Percentiles rank a stretch among this genome's conserved stretches.
Conservation (phyloP, 2,797 vertebrate genomes). For the Momotus momota region DNA sequence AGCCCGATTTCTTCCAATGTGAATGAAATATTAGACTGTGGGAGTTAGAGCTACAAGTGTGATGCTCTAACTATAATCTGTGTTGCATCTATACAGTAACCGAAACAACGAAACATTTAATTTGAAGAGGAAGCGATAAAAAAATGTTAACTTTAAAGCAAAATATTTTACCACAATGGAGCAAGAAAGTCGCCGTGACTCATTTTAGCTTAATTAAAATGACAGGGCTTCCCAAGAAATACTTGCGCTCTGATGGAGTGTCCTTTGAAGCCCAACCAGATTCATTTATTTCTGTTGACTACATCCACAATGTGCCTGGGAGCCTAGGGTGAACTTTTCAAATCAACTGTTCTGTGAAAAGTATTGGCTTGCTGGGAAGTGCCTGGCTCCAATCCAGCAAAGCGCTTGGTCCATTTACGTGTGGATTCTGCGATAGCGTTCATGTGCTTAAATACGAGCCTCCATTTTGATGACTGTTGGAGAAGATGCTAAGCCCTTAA, state of each 20-base stretch:
- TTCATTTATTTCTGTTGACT: not conserved
- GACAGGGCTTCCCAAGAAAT: not conserved
- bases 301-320: not conserved
- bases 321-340: not conserved
- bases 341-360: not conserved
- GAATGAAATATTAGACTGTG: not conserved
- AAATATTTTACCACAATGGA: not conserved
- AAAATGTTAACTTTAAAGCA: not conserved
- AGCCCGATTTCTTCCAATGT: not conserved
- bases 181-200: not conserved
- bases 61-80: not conserved
- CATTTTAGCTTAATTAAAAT: not conserved
- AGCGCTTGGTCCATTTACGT: not conserved
- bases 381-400: not conserved
- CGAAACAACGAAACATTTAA: not conserved
- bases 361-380: not conserved
- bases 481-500: not conserved
- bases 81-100: not conserved
- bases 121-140: not conserved
- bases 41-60: not conserved
- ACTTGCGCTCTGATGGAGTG: not conserved
- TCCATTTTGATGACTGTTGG: not conserved
- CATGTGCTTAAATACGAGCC: not conserved
- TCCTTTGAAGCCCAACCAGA: not conserved
- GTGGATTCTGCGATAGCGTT: not conserved